These are phyloP conservation scores for Zelostemma sp. DNA, from an alignment of 1,140 invertebrate species.

Conservation along the genomic window DNA sequence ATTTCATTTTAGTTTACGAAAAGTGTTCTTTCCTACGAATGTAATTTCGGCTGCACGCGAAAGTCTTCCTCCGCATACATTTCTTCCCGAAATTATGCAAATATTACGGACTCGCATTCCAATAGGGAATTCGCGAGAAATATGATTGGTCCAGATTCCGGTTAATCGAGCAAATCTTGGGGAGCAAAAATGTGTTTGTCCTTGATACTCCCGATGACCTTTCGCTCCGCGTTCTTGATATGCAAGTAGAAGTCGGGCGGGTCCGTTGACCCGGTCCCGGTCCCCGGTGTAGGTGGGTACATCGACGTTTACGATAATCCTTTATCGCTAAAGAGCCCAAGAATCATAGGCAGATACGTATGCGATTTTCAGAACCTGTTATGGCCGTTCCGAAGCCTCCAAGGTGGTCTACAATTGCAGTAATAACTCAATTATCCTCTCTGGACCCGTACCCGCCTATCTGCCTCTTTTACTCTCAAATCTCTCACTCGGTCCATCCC, in stretches of 20 bases:
- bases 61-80: too few relatives aligned
- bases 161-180: constrained; percentile 14
- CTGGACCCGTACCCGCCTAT: constrained; percentile 66
- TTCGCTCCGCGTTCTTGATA: constrained; percentile 40
- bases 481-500: constrained; percentile 65
- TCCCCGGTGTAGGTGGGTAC: constrained; percentile 45
- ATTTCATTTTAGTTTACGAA: too few relatives aligned
- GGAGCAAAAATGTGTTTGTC: too few relatives aligned
- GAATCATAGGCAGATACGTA: constrained; percentile 65
- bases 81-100: too few relatives aligned
- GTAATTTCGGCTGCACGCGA: too few relatives aligned
- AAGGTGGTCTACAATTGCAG: constrained; percentile 73
- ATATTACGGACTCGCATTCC: too few relatives aligned
- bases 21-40: too few relatives aligned
- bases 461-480: constrained; percentile 70
- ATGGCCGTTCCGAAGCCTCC: constrained; percentile 67
- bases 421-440: constrained; percentile 73
- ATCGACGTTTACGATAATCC: constrained; percentile 62
- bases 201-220: constrained; percentile 38
- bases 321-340: constrained; percentile 68
- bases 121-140: too few relatives aligned
- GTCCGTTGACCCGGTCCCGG: constrained; percentile 42
- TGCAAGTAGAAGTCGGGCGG: constrained; percentile 33
- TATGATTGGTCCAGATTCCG: constrained; percentile 3
- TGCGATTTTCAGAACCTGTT: constrained; percentile 69